These are phyloP conservation scores for Drosophila suzukii DNA, from an alignment of 1,140 invertebrate genomes.

Conservation along the genomic window DNA sequence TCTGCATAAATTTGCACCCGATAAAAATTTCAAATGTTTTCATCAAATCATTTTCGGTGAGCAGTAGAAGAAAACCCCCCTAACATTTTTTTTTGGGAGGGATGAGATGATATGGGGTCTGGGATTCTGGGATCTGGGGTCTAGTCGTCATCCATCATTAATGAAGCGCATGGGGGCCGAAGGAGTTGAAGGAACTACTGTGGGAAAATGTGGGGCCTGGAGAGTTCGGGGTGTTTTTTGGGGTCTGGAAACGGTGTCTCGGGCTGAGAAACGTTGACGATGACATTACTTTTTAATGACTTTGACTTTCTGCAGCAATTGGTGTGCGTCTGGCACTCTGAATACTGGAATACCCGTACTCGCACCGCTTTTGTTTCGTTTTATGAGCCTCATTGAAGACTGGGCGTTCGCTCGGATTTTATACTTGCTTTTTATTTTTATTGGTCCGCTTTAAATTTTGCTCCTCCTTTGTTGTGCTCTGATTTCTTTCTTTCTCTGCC, in stretches of 20 bases:
- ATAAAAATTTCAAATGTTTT: conserved; percentile 84
- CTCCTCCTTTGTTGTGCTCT: neutral
- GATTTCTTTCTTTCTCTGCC: conserved; percentile 2
- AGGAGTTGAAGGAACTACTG: conserved; percentile 62
- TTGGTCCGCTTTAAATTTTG: conserved; percentile 18
- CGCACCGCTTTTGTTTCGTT: conserved; percentile 29
- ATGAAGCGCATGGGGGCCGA: conserved; percentile 63
- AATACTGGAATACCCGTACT: neutral
- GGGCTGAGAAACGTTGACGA: conserved; percentile 64
- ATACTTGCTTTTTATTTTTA: conserved; percentile 23
- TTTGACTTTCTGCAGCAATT: conserved; percentile 82
- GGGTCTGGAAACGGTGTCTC: conserved; percentile 4
- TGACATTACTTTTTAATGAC: conserved; percentile 83
- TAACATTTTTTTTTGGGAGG: neutral
- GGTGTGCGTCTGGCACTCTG: conserved; percentile 52
- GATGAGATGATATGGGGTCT: neutral
- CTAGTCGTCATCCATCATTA: conserved; percentile 78
- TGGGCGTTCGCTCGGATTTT: conserved; percentile 42
- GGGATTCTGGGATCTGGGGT: conserved; percentile 2
- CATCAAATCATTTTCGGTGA: conserved; percentile 79
- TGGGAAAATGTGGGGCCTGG: neutral
- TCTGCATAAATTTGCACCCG: conserved; percentile 83
- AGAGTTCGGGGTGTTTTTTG: neutral
- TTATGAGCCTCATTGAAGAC: conserved; percentile 60
- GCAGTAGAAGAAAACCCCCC: conserved; percentile 21